A percentile compares a stretch with the other conserved stretches of the same genome.
Evolutionary conservation across 2,797 vertebrate species (phyloP).

Genomic region (Anguilla anguilla): DNA sequence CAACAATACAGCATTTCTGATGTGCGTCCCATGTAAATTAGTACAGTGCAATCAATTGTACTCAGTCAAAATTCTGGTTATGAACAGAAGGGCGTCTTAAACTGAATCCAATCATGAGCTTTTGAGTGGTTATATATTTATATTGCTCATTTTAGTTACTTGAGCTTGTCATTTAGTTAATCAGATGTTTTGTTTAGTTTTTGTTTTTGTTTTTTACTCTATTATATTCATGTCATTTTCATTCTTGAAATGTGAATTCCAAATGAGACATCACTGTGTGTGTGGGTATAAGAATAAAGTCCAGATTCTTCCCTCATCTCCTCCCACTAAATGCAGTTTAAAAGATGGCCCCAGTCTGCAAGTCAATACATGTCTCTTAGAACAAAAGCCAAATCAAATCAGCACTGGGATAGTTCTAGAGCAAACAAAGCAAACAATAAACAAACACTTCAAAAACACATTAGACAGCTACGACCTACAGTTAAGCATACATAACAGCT

Average conservation of each 20-base stretch:
- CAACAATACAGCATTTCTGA: not conserved
- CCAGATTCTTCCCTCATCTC: not conserved
- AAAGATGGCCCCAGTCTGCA: not conserved
- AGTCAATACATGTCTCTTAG: not conserved
- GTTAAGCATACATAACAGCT: not conserved
- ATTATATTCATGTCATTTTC: constrained; percentile 1
- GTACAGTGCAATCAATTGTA: not conserved
- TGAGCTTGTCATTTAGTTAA: not conserved
- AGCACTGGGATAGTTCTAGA: not conserved
- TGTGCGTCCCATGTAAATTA: not conserved
- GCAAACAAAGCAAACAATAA: not conserved
- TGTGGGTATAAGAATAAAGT: constrained; percentile 1
- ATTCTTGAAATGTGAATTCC: not conserved
- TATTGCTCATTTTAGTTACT: not conserved
- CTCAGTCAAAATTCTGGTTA: not conserved
- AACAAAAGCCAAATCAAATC: constrained; percentile 9
- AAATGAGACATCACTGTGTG: not conserved
- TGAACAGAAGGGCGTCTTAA: not conserved
- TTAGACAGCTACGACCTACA: not conserved
- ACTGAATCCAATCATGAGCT: not conserved
- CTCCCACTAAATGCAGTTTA: not conserved
- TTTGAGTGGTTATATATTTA: not conserved
- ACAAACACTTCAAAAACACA: not conserved
- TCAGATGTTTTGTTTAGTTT: not conserved
- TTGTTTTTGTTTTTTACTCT: not conserved